Evolutionary conservation across 1,140 invertebrate genomes (phyloP).

Genomic region (Atta texana): DNA sequence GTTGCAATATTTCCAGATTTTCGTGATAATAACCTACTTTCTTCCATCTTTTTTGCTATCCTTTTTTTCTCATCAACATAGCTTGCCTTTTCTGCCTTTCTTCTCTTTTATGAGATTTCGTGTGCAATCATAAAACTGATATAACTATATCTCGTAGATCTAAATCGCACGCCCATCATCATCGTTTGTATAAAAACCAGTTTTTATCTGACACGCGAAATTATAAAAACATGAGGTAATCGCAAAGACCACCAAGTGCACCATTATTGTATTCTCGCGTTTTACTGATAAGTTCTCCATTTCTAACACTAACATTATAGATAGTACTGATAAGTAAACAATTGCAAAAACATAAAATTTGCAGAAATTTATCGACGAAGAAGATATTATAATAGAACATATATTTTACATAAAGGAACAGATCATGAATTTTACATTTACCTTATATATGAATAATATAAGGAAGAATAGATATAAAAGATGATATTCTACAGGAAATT

Average conservation of each 20-base stretch:
- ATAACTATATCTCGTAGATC: slow-evolving; percentile 58
- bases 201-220: slow-evolving; percentile 65
- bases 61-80: slow-evolving; percentile 1
- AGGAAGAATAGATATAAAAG: neutral
- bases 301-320: neutral
- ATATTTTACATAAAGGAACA: neutral
- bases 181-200: slow-evolving; percentile 40
- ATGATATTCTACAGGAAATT: slow-evolving; percentile 4
- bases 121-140: slow-evolving; percentile 68
- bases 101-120: slow-evolving; percentile 21
- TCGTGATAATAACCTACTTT: slow-evolving; percentile 3
- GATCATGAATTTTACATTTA: neutral
- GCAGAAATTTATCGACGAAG: neutral
- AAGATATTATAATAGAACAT: neutral
- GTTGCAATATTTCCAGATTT: slow-evolving; percentile 9
- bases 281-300: neutral
- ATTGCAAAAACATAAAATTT: slow-evolving; percentile 9
- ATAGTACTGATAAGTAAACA: neutral
- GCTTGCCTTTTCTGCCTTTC: slow-evolving; percentile 20
- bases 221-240: slow-evolving; percentile 58
- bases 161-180: slow-evolving; percentile 66
- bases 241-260: neutral
- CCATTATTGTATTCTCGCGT: neutral
- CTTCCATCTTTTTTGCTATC: neutral
- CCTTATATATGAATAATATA: neutral